Conservation (phyloP, 2,888 invertebrate genomes). For the Schizotus pectinicornis region DNA sequence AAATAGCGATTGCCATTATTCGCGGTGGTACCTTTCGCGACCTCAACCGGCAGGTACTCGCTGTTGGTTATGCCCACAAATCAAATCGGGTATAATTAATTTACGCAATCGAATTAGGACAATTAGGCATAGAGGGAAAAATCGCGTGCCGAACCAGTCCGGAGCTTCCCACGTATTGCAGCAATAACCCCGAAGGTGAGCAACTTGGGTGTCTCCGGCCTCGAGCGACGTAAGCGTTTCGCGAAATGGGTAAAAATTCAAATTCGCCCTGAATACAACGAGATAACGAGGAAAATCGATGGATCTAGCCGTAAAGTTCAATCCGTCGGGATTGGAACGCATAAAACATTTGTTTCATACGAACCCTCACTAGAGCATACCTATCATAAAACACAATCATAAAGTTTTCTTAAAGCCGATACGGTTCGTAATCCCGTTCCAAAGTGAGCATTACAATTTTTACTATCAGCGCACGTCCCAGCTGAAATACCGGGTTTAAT, state of each 20-base stretch:
- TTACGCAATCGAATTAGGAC: too few relatives aligned
- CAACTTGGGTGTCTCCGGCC: background rate
- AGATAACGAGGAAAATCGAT: background rate
- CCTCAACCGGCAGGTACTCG: background rate
- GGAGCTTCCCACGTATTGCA: too few relatives aligned
- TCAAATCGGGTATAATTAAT: background rate
- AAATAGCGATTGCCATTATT: background rate
- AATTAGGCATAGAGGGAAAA: too few relatives aligned
- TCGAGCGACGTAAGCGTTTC: too few relatives aligned
- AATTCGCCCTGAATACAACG: background rate
- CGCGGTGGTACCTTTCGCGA: background rate
- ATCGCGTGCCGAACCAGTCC: too few relatives aligned
- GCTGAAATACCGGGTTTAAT: conserved; percentile 16
- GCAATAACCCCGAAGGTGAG: background rate
- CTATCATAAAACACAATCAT: conserved; percentile 23
- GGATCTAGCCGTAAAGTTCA: too few relatives aligned
- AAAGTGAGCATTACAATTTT: conserved; percentile 19
- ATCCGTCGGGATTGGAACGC: background rate
- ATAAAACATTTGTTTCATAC: conserved; percentile 12
- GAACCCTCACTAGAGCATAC: conserved; percentile 12
- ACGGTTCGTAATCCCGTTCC: conserved; percentile 16
- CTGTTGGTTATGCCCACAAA: background rate
- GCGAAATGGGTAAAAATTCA: too few relatives aligned
- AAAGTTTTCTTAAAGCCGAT: conserved; percentile 18
- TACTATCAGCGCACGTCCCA: conserved; percentile 9